These are phyloP conservation scores for Dilophus febrilis DNA, from an alignment of 2,888 invertebrate genomes.

Conservation along the genomic window DNA sequence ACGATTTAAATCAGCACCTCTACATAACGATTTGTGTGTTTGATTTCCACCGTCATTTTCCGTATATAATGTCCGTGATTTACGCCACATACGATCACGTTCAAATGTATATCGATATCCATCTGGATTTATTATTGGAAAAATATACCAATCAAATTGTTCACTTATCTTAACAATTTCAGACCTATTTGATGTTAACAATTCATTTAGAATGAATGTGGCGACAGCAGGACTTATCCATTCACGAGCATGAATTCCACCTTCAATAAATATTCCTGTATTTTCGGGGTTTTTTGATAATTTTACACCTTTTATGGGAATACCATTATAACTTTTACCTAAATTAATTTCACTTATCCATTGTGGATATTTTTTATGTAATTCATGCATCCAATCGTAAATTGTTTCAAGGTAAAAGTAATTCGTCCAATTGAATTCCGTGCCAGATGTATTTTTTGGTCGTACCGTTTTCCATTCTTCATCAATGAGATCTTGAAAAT, in stretches of 20 bases:
- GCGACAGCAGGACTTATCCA: slow-evolving; percentile 30
- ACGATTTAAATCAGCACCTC: slow-evolving; percentile 49
- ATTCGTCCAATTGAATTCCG: slow-evolving; percentile 24
- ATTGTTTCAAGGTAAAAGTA: slow-evolving; percentile 29
- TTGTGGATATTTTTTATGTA: slow-evolving; percentile 17
- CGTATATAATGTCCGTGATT: slow-evolving; percentile 44
- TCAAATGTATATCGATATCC: slow-evolving; percentile 62
- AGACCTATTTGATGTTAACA: slow-evolving; percentile 24
- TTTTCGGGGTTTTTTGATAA: slow-evolving; percentile 27
- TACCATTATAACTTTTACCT: slow-evolving; percentile 35
- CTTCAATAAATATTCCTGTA: slow-evolving; percentile 35
- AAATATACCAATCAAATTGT: slow-evolving; percentile 50
- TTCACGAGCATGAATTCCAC: slow-evolving; percentile 30
- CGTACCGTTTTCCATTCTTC: slow-evolving; percentile 16
- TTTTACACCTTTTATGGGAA: slow-evolving; percentile 33
- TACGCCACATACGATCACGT: slow-evolving; percentile 61
- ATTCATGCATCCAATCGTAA: slow-evolving; percentile 23
- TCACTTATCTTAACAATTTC: slow-evolving; percentile 22
- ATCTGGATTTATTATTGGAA: slow-evolving; percentile 62
- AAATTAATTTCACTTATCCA: slow-evolving; percentile 27
- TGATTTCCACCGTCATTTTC: no score
- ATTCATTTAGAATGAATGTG: slow-evolving; percentile 24
- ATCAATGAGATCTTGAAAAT: slow-evolving; percentile 15
- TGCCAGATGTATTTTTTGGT: slow-evolving; percentile 17
- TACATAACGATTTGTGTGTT: slow-evolving; percentile 33